Percentiles rank a stretch among this genome's conserved stretches.
phyloP scores from a whole-genome alignment of 2,113 vertebrate species.

The Irena cyanogastra region DNA sequence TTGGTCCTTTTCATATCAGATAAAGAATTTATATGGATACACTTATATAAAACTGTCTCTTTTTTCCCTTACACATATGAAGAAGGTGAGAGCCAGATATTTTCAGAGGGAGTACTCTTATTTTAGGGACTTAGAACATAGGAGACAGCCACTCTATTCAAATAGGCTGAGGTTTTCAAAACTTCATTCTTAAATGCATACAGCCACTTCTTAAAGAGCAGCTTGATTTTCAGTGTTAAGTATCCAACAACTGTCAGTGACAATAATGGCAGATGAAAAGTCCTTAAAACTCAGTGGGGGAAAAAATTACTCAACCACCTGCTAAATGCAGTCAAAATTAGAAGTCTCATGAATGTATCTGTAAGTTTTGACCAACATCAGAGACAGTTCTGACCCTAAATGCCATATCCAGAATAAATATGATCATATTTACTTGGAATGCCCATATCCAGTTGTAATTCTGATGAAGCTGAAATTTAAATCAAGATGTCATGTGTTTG shows the following conservation, averaged over 20 bases:
- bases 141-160: neutral
- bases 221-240: neutral
- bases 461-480: neutral
- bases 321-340: neutral
- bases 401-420: neutral
- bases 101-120: neutral
- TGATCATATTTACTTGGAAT: neutral
- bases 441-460: neutral
- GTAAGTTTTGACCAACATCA: neutral
- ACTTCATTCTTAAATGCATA: neutral
- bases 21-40: neutral
- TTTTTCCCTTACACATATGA: neutral
- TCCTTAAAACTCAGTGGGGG: neutral
- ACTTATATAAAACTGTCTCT: neutral
- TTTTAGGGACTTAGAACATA: neutral
- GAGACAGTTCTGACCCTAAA: neutral
- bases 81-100: neutral
- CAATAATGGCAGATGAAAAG: neutral
- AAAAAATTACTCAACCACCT: neutral
- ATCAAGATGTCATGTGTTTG: neutral
- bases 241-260: neutral
- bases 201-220: neutral
- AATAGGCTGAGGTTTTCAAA: neutral
- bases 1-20: neutral
- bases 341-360: neutral